These are phyloP conservation scores for Thecocarcelia acutangulata DNA, from an alignment of 2,888 invertebrate genomes.

Conservation along the genomic window DNA sequence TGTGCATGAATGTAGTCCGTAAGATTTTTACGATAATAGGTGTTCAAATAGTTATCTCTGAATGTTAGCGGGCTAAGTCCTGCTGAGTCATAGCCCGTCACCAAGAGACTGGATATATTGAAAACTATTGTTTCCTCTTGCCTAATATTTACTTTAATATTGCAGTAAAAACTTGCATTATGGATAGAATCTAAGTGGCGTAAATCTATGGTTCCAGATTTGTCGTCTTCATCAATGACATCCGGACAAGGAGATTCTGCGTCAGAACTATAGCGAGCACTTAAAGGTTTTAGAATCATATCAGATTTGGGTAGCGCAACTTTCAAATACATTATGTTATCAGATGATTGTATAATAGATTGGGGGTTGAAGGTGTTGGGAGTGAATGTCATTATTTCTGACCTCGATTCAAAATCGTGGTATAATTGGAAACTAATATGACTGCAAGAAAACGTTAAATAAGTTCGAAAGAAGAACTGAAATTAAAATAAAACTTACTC, in stretches of 20 bases:
- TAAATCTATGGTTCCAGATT: conserved; percentile 76
- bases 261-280: conserved; percentile 86
- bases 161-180: conserved; percentile 72
- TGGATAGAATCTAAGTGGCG: conserved; percentile 11
- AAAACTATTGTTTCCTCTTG: conserved; percentile 74
- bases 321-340: conserved; percentile 85
- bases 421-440: conserved; percentile 59
- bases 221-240: conserved; percentile 78
- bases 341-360: conserved; percentile 84
- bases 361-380: conserved; percentile 77
- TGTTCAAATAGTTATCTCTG: not conserved
- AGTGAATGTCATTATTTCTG: conserved; percentile 78
- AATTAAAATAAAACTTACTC: conserved; percentile 56
- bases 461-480: not conserved
- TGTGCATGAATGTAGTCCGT: conserved; percentile 45
- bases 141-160: conserved; percentile 67
- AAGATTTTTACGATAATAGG: conserved; percentile 40
- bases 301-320: conserved; percentile 75
- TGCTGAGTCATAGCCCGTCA: not conserved
- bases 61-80: conserved; percentile 1
- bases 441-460: not conserved
- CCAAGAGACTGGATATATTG: conserved; percentile 59
- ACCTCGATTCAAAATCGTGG: conserved; percentile 71
- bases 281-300: conserved; percentile 84
- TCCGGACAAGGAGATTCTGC: conserved; percentile 83